Evolutionary conservation across 2,888 invertebrate genomes (phyloP).

Genomic region (Lepidocyrtinus sp.): DNA sequence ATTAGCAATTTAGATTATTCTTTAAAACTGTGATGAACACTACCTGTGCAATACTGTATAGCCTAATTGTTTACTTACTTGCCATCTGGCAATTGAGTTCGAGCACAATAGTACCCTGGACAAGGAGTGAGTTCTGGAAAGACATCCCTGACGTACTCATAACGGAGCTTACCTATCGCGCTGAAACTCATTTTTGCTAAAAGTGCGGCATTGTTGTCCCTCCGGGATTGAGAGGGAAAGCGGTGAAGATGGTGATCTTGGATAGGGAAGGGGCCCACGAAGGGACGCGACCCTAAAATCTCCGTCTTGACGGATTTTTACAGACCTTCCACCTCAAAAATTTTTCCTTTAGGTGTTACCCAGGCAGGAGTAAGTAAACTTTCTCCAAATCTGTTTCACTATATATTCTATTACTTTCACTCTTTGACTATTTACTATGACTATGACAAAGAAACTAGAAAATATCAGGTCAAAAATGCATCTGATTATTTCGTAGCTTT

Average conservation of each 20-base stretch:
- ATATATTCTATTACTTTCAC: constrained; percentile 13
- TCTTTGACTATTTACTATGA: constrained; percentile 2
- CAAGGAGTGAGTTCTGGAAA: constrained; percentile 73
- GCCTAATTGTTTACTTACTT: constrained; percentile 50
- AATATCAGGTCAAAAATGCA: too few relatives aligned
- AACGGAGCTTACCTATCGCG: constrained; percentile 46
- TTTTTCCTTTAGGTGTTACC: too few relatives aligned
- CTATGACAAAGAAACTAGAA: too few relatives aligned
- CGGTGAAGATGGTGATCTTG: constrained; percentile 47
- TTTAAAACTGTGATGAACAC: too few relatives aligned
- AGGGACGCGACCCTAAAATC: constrained; percentile 56
- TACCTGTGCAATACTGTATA: too few relatives aligned
- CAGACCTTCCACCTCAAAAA: neutral
- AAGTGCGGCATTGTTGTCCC: constrained; percentile 43
- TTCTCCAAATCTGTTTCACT: too few relatives aligned
- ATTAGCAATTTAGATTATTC: too few relatives aligned
- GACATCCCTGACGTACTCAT: constrained; percentile 54
- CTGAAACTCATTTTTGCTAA: constrained; percentile 42
- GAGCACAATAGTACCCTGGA: constrained; percentile 89
- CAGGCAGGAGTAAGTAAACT: too few relatives aligned
- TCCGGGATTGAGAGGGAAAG: constrained; percentile 29
- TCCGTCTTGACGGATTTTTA: constrained; percentile 39
- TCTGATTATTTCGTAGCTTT: too few relatives aligned
- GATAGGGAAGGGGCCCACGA: constrained; percentile 54
- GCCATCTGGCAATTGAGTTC: constrained; percentile 79